phyloP scores from a whole-genome alignment of 2,888 invertebrate genomes.

The Pandemis heparana region DNA sequence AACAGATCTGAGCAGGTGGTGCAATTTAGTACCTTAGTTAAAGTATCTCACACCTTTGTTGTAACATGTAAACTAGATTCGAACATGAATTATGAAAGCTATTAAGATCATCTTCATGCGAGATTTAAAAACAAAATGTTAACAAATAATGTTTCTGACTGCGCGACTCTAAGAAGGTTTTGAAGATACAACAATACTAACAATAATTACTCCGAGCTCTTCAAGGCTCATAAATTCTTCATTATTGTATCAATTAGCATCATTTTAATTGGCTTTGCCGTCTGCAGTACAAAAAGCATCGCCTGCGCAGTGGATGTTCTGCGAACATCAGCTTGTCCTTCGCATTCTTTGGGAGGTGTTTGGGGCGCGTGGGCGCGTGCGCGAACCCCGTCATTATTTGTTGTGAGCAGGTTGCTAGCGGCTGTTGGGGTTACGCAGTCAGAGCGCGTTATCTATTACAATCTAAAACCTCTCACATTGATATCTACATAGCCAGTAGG shows the following conservation, averaged over 20 bases:
- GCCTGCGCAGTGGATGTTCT: background rate
- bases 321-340: slow-evolving; percentile 7
- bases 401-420: slow-evolving; percentile 36
- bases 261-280: background rate
- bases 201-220: background rate
- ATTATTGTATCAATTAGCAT: slow-evolving; percentile 7
- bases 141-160: background rate
- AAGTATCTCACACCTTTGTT: too few species aligned
- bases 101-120: background rate
- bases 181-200: background rate
- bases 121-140: too few species aligned
- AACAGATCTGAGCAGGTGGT: too few species aligned
- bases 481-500: background rate
- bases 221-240: slow-evolving; percentile 27
- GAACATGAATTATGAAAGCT: too few species aligned
- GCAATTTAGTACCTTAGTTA: too few species aligned
- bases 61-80: too few species aligned
- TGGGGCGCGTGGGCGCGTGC: slow-evolving; percentile 31
- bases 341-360: slow-evolving; percentile 29
- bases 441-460: background rate
- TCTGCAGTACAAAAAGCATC: background rate
- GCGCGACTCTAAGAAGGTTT: background rate
- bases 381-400: slow-evolving; percentile 33
- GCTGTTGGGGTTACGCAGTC: slow-evolving; percentile 12
- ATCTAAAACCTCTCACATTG: background rate